phyloP scores from a whole-genome alignment of 92 coral and sea anemone genomes.

The Ricordea florida region DNA sequence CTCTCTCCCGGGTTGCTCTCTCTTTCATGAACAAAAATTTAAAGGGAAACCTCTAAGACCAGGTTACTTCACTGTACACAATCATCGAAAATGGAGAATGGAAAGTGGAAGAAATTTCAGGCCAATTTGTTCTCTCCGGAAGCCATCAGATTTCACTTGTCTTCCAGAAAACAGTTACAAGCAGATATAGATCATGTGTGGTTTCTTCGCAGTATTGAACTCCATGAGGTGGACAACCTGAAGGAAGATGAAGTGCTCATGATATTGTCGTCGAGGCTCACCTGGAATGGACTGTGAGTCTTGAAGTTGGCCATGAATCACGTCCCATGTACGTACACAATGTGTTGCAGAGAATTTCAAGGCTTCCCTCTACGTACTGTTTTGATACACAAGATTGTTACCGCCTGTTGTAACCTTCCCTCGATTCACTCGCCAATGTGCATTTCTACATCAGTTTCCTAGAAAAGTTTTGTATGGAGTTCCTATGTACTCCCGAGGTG shows the following conservation, averaged over 20 bases:
- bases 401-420: not conserved
- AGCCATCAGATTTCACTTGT: not conserved
- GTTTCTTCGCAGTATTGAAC: not conserved
- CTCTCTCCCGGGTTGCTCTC: no score
- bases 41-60: no score
- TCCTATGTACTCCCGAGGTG: not conserved
- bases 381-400: not conserved
- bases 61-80: no score
- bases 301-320: conserved; percentile 4
- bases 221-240: not conserved
- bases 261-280: conserved; percentile 1
- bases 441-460: not conserved
- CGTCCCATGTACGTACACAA: not conserved
- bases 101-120: not conserved
- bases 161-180: not conserved
- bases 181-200: not conserved
- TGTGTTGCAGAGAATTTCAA: not conserved
- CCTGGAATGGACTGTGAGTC: not conserved
- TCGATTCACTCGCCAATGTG: not conserved
- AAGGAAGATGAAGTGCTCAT: not conserved
- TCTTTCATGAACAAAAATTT: no score
- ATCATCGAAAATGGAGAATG: not conserved
- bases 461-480: not conserved
- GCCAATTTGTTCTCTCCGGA: not conserved
- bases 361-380: not conserved